A percentile compares a stretch with the other conserved stretches of the same genome.
Evolutionary conservation across 1,140 invertebrate genomes (phyloP).

Genomic region (Portunus trituberculatus): DNA sequence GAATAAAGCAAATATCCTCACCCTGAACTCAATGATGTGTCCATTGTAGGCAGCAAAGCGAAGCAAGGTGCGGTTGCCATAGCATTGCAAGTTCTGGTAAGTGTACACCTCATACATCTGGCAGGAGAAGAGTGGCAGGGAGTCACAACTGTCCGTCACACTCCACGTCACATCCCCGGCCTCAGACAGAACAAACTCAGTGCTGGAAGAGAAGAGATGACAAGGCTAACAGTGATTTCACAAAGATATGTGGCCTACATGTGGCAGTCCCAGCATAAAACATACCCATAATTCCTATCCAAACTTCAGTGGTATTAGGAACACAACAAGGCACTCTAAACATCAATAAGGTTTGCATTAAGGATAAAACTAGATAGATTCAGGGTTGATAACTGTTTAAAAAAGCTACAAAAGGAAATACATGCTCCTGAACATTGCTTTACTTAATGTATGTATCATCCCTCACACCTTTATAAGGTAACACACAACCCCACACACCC

Average conservation of each 20-base stretch:
- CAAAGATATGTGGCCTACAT: neutral
- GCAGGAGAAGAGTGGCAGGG: constrained; percentile 85
- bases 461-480: neutral
- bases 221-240: neutral
- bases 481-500: too few relatives aligned
- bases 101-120: constrained; percentile 85
- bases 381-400: neutral
- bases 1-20: constrained; percentile 78
- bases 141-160: constrained; percentile 83
- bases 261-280: too few relatives aligned
- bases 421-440: neutral
- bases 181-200: constrained; percentile 85
- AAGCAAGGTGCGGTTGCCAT: constrained; percentile 69
- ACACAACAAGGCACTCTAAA: too few relatives aligned
- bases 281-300: too few relatives aligned
- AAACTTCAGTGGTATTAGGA: too few relatives aligned
- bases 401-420: neutral
- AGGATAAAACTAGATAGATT: neutral
- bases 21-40: constrained; percentile 86
- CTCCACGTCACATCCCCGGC: constrained; percentile 86
- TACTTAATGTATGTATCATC: neutral
- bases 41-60: constrained; percentile 85
- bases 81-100: constrained; percentile 80
- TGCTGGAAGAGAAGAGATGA: constrained; percentile 80
- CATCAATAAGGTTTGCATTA: neutral